A percentile compares a stretch with the other conserved stretches of the same genome.
Evolutionary conservation across 2,797 vertebrate genomes (phyloP).

Genomic region (Malacoctenus gilli): DNA sequence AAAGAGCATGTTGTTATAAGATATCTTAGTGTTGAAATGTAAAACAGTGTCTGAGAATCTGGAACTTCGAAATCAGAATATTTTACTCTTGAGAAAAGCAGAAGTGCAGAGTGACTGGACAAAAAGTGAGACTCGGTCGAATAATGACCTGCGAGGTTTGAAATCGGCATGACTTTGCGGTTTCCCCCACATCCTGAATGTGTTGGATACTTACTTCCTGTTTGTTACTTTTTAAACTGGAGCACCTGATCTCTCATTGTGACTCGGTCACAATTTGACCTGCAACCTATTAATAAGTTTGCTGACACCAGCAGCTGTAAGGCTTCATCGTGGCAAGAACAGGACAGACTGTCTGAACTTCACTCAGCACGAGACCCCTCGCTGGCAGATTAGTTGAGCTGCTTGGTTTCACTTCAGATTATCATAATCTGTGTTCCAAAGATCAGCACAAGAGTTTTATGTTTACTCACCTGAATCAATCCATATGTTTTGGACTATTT

Average conservation of each 20-base stretch:
- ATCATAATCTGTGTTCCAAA: conserved; percentile 2
- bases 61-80: too few species aligned
- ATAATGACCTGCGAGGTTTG: background rate
- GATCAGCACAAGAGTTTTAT: conserved; percentile 1
- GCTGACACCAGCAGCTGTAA: conserved; percentile 1
- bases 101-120: background rate
- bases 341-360: background rate
- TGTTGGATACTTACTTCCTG: background rate
- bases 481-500: background rate
- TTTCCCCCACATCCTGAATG: background rate
- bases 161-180: conserved; percentile 12
- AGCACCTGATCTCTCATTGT: conserved; percentile 3
- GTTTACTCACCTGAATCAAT: background rate
- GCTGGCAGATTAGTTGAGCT: background rate
- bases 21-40: too few species aligned
- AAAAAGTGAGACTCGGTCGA: background rate
- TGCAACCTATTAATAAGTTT: background rate
- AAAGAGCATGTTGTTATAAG: too few species aligned
- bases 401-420: conserved; percentile 4
- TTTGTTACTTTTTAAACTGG: background rate
- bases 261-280: conserved; percentile 25
- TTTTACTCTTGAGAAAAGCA: conserved; percentile 9
- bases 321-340: background rate
- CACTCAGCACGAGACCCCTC: background rate
- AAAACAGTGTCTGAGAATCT: too few species aligned